Percentiles rank a stretch among this genome's conserved stretches.
These are phyloP conservation scores for Cordilura impudica DNA, from an alignment of 2,888 invertebrate genomes.

Conservation along the genomic window DNA sequence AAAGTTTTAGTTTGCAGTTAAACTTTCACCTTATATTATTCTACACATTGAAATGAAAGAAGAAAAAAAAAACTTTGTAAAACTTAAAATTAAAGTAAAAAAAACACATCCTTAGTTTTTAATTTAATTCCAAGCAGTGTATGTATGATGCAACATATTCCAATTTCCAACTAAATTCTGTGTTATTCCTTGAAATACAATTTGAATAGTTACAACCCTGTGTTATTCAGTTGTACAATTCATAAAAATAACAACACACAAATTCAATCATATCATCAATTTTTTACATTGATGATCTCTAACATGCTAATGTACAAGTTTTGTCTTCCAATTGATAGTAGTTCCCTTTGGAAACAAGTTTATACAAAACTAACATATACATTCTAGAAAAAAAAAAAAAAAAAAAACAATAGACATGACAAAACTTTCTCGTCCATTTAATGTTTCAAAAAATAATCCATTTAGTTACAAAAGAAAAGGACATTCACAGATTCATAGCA, in stretches of 20 bases:
- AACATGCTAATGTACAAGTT: background rate
- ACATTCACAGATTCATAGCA: too few species aligned
- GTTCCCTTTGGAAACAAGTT: background rate
- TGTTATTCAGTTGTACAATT: too few species aligned
- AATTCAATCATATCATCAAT: background rate
- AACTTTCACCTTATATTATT: slow-evolving; percentile 51
- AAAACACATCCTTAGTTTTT: background rate
- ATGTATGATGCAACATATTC: background rate
- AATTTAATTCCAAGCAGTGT: too few species aligned
- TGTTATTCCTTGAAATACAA: background rate
- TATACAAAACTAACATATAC: background rate
- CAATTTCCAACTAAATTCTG: background rate
- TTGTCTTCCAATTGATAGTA: background rate
- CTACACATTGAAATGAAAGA: background rate
- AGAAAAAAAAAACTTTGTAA: background rate
- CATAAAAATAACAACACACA: background rate
- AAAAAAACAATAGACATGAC: background rate
- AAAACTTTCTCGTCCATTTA: background rate
- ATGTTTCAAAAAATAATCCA: too few species aligned
- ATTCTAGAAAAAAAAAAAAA: too few species aligned
- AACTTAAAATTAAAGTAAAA: background rate
- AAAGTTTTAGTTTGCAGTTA: slow-evolving; percentile 21
- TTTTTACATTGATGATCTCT: background rate
- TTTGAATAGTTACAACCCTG: background rate
- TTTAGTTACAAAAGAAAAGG: too few species aligned